Evolutionary conservation across 1,140 invertebrate genomes (phyloP).

Genomic region (Delia radicum): DNA sequence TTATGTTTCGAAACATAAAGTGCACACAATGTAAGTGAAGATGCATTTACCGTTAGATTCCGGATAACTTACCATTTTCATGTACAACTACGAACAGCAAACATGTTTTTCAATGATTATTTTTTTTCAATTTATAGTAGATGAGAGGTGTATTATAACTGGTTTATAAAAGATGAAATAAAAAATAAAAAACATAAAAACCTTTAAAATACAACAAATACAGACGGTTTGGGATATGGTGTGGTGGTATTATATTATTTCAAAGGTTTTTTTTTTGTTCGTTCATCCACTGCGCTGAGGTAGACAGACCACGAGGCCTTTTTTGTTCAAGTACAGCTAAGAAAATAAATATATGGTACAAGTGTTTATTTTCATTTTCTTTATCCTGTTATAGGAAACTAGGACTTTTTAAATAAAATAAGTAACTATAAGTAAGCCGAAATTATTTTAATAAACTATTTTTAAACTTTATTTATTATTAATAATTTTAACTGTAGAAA

Average conservation of each 20-base stretch:
- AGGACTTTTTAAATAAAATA: too few relatives aligned
- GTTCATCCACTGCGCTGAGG: neutral
- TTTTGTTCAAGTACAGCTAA: too few relatives aligned
- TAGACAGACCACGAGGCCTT: neutral
- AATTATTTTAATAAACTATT: too few relatives aligned
- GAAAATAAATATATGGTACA: too few relatives aligned
- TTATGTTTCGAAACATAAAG: neutral
- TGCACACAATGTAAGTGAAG: neutral
- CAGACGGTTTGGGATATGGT: too few relatives aligned
- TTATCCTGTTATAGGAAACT: too few relatives aligned
- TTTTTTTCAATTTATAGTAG: conserved; percentile 8
- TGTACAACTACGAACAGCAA: neutral
- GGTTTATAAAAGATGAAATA: neutral
- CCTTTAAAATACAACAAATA: too few relatives aligned
- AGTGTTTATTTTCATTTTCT: too few relatives aligned
- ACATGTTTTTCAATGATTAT: neutral
- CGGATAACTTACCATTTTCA: conserved; percentile 19
- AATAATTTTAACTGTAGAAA: too few relatives aligned
- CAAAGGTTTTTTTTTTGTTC: neutral
- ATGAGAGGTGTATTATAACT: conserved; percentile 7
- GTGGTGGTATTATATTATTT: neutral
- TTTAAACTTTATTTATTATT: too few relatives aligned
- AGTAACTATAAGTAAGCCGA: too few relatives aligned
- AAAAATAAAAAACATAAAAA: neutral
- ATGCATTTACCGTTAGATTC: conserved; percentile 15